A percentile compares a stretch with the other conserved stretches of the same genome.
These are phyloP conservation scores for Babyrousa celebensis DNA, from an alignment of 2,797 vertebrate genomes.

Conservation along the genomic window DNA sequence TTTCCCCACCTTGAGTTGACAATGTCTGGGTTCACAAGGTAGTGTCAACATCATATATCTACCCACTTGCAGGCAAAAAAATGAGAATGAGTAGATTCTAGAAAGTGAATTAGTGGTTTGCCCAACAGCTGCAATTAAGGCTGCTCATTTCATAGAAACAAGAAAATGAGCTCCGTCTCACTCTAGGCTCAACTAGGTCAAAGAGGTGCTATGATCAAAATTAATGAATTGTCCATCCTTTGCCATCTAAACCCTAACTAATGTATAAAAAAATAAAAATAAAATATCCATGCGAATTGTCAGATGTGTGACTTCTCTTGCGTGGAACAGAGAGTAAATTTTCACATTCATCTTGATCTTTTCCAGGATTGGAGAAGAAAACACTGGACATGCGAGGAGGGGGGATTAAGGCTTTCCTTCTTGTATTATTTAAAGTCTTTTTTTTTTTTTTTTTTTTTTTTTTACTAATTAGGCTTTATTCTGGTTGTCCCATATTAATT, in stretches of 20 bases:
- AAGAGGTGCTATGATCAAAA: background rate
- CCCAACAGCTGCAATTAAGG: background rate
- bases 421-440: background rate
- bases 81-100: background rate
- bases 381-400: background rate
- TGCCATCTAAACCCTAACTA: background rate
- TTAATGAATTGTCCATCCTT: background rate
- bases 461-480: slow-evolving; percentile 93
- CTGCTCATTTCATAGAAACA: background rate
- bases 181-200: background rate
- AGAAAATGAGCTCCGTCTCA: background rate
- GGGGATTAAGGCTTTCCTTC: background rate
- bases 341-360: background rate
- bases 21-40: background rate
- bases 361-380: background rate
- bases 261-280: background rate
- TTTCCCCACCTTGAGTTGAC: background rate
- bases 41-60: background rate
- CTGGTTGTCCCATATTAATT: slow-evolving; percentile 91
- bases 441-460: too few species aligned
- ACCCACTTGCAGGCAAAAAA: background rate
- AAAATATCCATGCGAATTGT: background rate
- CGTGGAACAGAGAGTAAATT: background rate
- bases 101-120: background rate
- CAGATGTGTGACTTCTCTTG: background rate